These are phyloP conservation scores for Pionites leucogaster DNA, from an alignment of 2,113 vertebrate genomes.

Conservation along the genomic window DNA sequence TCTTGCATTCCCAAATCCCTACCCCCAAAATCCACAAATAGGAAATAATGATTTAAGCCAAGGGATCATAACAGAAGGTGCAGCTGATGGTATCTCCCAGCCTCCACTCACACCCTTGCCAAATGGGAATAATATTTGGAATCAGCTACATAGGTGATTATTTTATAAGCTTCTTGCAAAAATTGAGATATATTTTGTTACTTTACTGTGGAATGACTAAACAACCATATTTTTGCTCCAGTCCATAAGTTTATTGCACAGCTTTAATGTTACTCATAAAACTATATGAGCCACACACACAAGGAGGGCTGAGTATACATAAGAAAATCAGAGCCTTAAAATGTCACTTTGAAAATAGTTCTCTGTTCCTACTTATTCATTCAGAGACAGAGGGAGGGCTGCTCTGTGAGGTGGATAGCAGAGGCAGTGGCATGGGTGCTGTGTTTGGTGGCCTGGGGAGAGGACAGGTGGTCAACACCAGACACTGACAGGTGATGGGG, in stretches of 20 bases:
- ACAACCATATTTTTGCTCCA: not conserved
- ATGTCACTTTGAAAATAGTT: not conserved
- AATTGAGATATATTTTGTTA: not conserved
- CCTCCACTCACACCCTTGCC: not conserved
- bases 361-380: not conserved
- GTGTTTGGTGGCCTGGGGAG: not conserved
- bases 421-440: not conserved
- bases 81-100: not conserved
- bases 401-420: not conserved
- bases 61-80: not conserved
- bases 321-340: not conserved
- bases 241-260: not conserved
- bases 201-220: not conserved
- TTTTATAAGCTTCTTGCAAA: not conserved
- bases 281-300: not conserved
- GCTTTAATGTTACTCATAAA: not conserved
- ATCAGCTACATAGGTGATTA: not conserved
- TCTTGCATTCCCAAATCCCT: not conserved
- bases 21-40: not conserved
- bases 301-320: not conserved
- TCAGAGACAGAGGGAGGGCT: not conserved
- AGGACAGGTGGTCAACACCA: not conserved
- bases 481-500: fast-evolving
- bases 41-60: not conserved
- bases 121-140: not conserved